Base-by-base conservation (phyloP, 2,888 invertebrate species). In the Ennomos erosarius region DNA sequence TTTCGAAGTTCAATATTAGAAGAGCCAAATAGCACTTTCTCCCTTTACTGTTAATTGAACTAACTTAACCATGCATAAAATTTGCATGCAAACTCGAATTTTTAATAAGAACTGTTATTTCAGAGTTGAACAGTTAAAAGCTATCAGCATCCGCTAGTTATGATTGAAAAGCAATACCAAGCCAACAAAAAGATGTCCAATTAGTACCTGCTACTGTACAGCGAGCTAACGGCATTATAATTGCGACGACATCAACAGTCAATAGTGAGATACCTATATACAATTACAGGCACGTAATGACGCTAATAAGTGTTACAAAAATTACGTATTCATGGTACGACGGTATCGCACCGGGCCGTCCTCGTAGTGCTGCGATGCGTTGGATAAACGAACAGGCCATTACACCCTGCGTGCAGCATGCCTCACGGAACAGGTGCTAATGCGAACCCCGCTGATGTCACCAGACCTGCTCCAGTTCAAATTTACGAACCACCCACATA, bases 381-480 rank as follows among this genome's bases (percentile, higher is more conserved):
- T 45, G 43, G 16, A 43, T 53, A 59, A 55, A 50, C 33, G 43
- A 45, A 9, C 48, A 26, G 10, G 43, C 33, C 38, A 26, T 44
- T 43, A 47, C 10, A 34, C 47, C n/a, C 26, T 35, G 4, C 34
- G 26, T 26, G 37, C 45, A 37, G 8, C 49, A 48, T 58, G 9
- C 26, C 44, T 44, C 35, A 38, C 35, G 37, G 12, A 38, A 45
- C 58, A 59, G 85, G 84, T 86, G 80, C 76, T 71, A 75, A 70
- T 72, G 74, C 70, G 62, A 72, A 69, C 81, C 81, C 67, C 82
- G 81, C 78, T 82, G 82, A 74, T 66, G 77, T 79, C 85, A 82
- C 85, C 81, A 76, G 75, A 78, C 75, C 74, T 79, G 81, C 81
- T 81, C 82, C 79, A 79, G 82, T 75, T 79, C 68, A 84, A 87